Evolutionary conservation across 2,888 invertebrate species (phyloP), one percentile per base, ranked within the genome.

Genomic region (Geophilus truncorum): DNA sequence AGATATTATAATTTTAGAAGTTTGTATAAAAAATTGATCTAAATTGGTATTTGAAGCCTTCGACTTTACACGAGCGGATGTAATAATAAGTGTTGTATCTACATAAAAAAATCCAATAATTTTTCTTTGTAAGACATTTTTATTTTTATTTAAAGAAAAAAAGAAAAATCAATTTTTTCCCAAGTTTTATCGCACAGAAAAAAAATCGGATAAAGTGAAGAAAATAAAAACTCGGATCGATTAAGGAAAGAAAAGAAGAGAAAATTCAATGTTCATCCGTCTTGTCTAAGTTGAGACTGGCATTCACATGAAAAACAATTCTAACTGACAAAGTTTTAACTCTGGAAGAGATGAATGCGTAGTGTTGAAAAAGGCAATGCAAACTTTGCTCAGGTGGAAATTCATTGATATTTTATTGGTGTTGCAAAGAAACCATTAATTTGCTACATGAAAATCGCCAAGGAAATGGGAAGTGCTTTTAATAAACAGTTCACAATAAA

Each of bases 241-340:
- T 62, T 62, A 62, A 62, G 57, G 57, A 23, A 62, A 62, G 57
- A 62, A 62, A 62, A 62, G 57, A 62, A 62, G 57, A 21, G 57
- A 62, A 62, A 62, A 62, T 62, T 62, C 57, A 62, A 62, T 62
- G 57, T 62, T 62, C 57, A 62, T 62, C 57, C 57, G 57, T 62
- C 57, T 62, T 62, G 57, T 62, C 57, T 62, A 23, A 23, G 57
- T 62, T 62, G 21, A 62, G 57, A 62, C 57, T 62, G 57, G 23
- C 57, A 62, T 62, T 21, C 57, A 62, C 57, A 62, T 62, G 57
- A 62, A 62, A 62, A 62, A 62, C 57, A 62, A 62, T 62, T 62
- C 57, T 62, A 62, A 62, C 57, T 62, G 57, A 62, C 57, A 62
- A 62, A 62, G 57, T 62, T 62, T 62, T 62, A 23, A 23, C 23